Conservation (phyloP, 2,888 invertebrate species). For the Trissoscelio sp. region DNA sequence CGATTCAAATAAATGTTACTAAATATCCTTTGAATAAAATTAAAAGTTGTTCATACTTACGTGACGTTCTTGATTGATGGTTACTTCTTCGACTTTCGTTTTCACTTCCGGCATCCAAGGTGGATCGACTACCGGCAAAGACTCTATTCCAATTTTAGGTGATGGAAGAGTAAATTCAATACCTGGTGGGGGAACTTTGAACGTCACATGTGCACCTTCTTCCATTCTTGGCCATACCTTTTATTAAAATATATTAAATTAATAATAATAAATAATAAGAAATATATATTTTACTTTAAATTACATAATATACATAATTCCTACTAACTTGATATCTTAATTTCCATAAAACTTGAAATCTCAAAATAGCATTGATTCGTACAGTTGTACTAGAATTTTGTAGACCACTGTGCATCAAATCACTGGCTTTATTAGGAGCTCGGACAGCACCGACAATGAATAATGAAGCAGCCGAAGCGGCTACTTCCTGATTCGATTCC, state of each 20-base stretch:
- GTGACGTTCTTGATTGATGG: conserved; percentile 98
- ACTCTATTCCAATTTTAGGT: conserved; percentile 98
- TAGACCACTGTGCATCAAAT: conserved; percentile 94
- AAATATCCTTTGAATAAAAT: not conserved
- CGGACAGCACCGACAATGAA: conserved; percentile 97
- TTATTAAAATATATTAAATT: not conserved
- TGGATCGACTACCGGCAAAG: conserved; percentile 97
- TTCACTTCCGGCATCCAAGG: conserved; percentile 99
- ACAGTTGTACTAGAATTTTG: conserved; percentile 92
- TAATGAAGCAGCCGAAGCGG: conserved; percentile 93
- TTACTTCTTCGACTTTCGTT: conserved; percentile 99
- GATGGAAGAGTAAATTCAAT: conserved; percentile 99
- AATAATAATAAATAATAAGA: too few species aligned
- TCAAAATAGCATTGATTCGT: conserved; percentile 92
- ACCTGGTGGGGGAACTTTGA: conserved; percentile 99
- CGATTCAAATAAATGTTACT: not conserved
- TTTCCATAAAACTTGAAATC: conserved; percentile 98
- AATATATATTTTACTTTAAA: too few species aligned
- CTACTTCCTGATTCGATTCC: conserved; percentile 95
- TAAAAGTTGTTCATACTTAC: conserved; percentile 84
- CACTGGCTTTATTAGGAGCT: conserved; percentile 94
- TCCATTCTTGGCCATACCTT: conserved; percentile 99
- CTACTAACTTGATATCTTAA: conserved; percentile 92
- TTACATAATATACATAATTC: too few species aligned
- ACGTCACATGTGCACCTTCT: conserved; percentile 96